Evolutionary conservation across 2,888 invertebrate species (phyloP), one percentile per base, ranked within the genome.

Genomic region (Aphidius colemani): DNA sequence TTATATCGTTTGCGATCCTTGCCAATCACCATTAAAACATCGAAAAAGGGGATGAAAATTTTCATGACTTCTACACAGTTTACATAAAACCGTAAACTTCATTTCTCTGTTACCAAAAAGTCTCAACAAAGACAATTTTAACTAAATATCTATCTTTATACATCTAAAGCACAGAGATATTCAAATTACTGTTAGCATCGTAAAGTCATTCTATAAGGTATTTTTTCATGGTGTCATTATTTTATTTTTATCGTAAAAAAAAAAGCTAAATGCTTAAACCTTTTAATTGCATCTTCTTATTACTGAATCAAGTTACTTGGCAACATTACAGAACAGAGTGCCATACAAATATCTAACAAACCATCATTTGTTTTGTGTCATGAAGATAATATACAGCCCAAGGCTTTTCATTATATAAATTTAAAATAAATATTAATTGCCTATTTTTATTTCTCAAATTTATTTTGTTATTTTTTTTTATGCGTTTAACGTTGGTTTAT

Each of bases 81-180:
- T 80, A 79, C 80, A 81, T 80, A 80, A 81, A 79, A 80, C 79
- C 79, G 80, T 80, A 79, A 81, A 79, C 77, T 81, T 79, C 41
- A 53, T 53, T 78, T 77, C 73, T 71, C 71, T 71, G 71, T 71
- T 71, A 72, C 69, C 70, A 70, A 71, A 74, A 71, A 70, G 59
- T 59, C 67, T 64, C 66, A 53, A 66, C 68, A 64, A 64, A 68
- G 56, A 4, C 44, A 57, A 59, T 30, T 48, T 58, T 30, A 30
- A 30, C 30, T 30, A 30, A 30, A 30, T 30, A 30, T 30, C 46
- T 40, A 45, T 41, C 41, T 18, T 51, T 59, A 55, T 63, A 64
- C 18, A 50, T 40, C n/a, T 51, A 53, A 55, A 43, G 48, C 60
- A 67, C 64, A 55, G 48, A 48, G 64, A 49, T 44, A 57, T 56